Base-by-base conservation (phyloP, 2,888 invertebrate genomes). In the Euplagia quadripunctaria region DNA sequence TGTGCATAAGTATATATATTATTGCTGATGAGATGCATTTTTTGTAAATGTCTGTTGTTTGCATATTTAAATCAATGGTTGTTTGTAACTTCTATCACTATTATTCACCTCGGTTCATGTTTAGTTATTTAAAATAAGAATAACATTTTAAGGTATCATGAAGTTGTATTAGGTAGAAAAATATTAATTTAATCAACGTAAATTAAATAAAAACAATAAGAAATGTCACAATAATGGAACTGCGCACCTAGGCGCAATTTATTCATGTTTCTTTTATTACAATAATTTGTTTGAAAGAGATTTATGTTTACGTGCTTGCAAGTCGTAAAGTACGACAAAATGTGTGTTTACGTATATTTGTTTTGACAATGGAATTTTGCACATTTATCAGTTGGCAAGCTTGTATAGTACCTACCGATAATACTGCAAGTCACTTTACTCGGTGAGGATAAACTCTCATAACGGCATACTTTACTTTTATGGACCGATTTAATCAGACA, bases 361-460 rank as follows among this genome's bases (percentile, higher is more conserved):
- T 76, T 73, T 76, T 82, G 74, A 71, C 76, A 79, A 64, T 72
- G 46, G 70, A 71, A 31, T 74, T 74, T 63, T 63, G 71, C 70
- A 17, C 70, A 78, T 70, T 74, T 73, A 20, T 79, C 71, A 79
- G 66, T 84, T 79, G 83, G 81, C 81, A 79, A 77, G 70, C 71
- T 52, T 20, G 4, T 46, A 71, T 20, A 9, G 66, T 31, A 68
- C n/a, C 69, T 64, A 66, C 64, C 58, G 49, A 68, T 69, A 76
- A 73, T 73, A 80, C 77, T 58, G 63, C 64, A 46, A 72, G 42
- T 71, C 70, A 75, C 52, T 70, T 64, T 63, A 69, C 64, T 66
- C 46, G 68, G 67, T 73, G 76, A 74, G 61, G n/a, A 71, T 58
- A 43, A 65, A 69, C 64, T 70, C 68, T 72, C 52, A 55, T 42